Evolutionary conservation across 2,797 vertebrate species (phyloP), one percentile per base, ranked within the genome.

Genomic region (Xenops minutus): DNA sequence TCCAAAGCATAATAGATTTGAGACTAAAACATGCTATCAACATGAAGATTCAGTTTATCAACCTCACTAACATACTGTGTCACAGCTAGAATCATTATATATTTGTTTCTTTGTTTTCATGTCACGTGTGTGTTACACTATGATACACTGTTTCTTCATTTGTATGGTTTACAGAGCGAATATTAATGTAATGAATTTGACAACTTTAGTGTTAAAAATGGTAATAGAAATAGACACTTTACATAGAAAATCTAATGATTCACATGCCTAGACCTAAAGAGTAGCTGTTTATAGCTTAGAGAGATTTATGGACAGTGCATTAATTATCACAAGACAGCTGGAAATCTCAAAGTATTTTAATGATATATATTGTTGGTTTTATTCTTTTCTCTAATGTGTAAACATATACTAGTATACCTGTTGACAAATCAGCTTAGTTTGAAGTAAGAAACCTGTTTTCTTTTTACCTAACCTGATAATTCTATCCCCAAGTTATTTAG

Each of bases 31-130:
- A 83, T 94, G 93, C 82, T 92, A 80, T 96, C 97, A 96, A 97
- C 96, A 43, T 96, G 96, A 96, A 84, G 67, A 92, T 94, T 93
- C 59, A 46, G 63, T 97, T 97, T 96, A 85, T 98, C 96, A 97
- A 16, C 89, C 91, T 95, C 92, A 55, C 89, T 66, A 94, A 90
- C 95, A 94, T 64, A 91, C 91, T 95, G 95, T 88, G 95, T 96
- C 98, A 95, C 98, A 98, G 98, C 95, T 95, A 97, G 97, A 98
- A 97, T 97, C 96, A 91, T 98, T 93, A 91, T 82, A 73, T 97
- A 96, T 97, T 97, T 98, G 96, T 94, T 97, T 95, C 81, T 97
- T 97, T 97, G 92, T 96, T 97, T 97, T 93, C 89, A 77, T 94
- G 86, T 97, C 96, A 96, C 90, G 84, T 52, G 2, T 94, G 94